Evolutionary conservation across 1,140 invertebrate genomes (phyloP).

Genomic region (Drosophila aff.): DNA sequence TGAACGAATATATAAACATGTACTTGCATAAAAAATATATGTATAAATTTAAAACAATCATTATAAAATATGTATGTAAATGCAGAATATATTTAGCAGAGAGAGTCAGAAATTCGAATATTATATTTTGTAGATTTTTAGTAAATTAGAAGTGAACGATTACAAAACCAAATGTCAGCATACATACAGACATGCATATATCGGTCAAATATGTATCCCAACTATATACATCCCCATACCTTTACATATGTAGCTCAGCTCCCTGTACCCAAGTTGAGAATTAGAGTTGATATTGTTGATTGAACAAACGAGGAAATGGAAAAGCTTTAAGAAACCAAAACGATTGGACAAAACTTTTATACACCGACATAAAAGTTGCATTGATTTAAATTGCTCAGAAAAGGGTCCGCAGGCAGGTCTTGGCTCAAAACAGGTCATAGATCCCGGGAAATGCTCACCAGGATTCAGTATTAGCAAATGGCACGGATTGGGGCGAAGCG

Average conservation of each 20-base stretch:
- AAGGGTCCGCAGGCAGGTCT: conserved; percentile 38
- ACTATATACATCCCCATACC: conserved; percentile 44
- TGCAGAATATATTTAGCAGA: conserved; percentile 52
- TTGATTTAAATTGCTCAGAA: conserved; percentile 32
- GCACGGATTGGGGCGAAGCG: conserved; percentile 10
- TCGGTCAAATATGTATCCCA: conserved; percentile 48
- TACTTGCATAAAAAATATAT: conserved; percentile 53
- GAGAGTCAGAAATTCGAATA: conserved; percentile 59
- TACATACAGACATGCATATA: conserved; percentile 56
- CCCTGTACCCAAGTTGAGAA: conserved; percentile 48
- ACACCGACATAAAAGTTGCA: conserved; percentile 37
- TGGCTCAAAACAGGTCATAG: conserved; percentile 31
- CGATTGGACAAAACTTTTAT: conserved; percentile 66
- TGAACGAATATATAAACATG: conserved; percentile 31
- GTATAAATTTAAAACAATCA: conserved; percentile 71
- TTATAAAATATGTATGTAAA: conserved; percentile 58
- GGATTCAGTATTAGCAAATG: conserved; percentile 34
- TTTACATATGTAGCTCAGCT: conserved; percentile 39
- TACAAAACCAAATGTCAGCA: conserved; percentile 38
- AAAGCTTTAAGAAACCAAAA: conserved; percentile 81
- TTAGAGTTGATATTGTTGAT: conserved; percentile 59
- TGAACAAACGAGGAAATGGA: conserved; percentile 72
- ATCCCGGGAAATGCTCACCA: conserved; percentile 42
- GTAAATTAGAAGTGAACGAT: conserved; percentile 63
- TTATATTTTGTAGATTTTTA: conserved; percentile 83